Evolutionary conservation across 2,113 vertebrate species (phyloP), one percentile per base, ranked within the genome.

Genomic region (Heteronetta atricapilla): DNA sequence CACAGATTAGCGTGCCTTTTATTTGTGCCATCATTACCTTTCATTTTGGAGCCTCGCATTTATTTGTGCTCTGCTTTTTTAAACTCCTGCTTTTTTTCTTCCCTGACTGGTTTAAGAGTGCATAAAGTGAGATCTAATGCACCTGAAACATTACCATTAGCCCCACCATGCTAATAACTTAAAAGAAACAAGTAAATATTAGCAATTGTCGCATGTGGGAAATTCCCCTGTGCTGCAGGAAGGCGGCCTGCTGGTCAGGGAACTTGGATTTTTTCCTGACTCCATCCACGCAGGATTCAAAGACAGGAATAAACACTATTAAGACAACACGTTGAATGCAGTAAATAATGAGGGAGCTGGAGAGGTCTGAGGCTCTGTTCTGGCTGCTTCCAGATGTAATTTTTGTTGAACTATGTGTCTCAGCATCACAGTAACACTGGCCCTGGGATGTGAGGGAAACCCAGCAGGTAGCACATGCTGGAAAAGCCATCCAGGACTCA

Each of bases 291-390:
- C 56, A 76, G 90, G 85, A 97, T 93, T 97, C 97, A 97, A 97
- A 95, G 95, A 96, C 95, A 97, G 94, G 89, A 95, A 91, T 91
- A 96, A 96, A 96, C 86, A 74, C 93, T 94, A 94, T 95, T 93
- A 96, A 96, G 93, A 93, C 95, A 97, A 93, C 94, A 92, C 95
- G 83, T 86, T 95, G 89, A 88, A 96, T 91, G 93, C 89, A 96
- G 97, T 96, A 96, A 97, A 97, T 96, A 96, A 96, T 80, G 81
- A 95, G 84, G 3, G 8, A 96, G 80, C 67, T 77, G 81, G 69
- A 91, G 64, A 84, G 69, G 68, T 50, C 75, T 75, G 77, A 86
- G 46, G 68, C 56, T 94, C 68, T 81, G 78, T 4, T 11, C 89
- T 86, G 89, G 60, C 80, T 84, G 92, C 70, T 82, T 38, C 82